Base-by-base conservation (phyloP, 1,140 invertebrate species). In the Ceratitis capitata region DNA sequence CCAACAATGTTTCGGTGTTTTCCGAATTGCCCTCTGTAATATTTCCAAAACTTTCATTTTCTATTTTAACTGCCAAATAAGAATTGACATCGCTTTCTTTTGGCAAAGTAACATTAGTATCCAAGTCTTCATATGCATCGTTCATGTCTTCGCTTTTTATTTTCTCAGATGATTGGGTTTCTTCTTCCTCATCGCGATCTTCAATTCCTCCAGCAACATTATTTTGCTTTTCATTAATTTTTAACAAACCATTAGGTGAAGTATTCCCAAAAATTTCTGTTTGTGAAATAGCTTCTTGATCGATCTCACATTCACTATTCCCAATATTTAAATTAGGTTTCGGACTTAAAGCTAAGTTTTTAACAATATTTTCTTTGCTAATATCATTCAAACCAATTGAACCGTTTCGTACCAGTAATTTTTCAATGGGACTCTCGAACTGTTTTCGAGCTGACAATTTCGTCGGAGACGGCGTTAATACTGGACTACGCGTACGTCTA, bases 341-440 rank as follows among this genome's bases (percentile, higher is more conserved):
- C 49, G 45, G 39, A 23, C 26, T 61, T n/a, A 26, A n/a, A 39
- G 32, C 29, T 64, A 51, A 82, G 23, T 49, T 56, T 85, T 83
- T 47, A 4, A 61, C 78, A 3, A 23, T 49, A 47, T 83, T n/a
- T 45, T 83, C 42, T 42, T 61, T 26, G 51, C 49, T 58, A 9
- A 32, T 42, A 64, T 61, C 53, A 58, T 32, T 19, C 7, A 83
- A 35, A 9, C 83, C 45, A 23, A 83, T 45, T 12, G 85, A 53
- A 35, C 85, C 78, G 51, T 86, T 86, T 58, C 83, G 85, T 47
- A 29, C 58, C 6, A 86, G 42, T 26, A 86, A 84, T 56, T 86
- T 86, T n/a, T 86, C 86, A 58, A 86, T 86, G 16, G 86, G 86
- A 85, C 74, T 85, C 14, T 83, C 84, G 82, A 83, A 86, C 7